Evolutionary conservation across 1,140 invertebrate species (phyloP).

Genomic region (Hylaeus volcanicus): DNA sequence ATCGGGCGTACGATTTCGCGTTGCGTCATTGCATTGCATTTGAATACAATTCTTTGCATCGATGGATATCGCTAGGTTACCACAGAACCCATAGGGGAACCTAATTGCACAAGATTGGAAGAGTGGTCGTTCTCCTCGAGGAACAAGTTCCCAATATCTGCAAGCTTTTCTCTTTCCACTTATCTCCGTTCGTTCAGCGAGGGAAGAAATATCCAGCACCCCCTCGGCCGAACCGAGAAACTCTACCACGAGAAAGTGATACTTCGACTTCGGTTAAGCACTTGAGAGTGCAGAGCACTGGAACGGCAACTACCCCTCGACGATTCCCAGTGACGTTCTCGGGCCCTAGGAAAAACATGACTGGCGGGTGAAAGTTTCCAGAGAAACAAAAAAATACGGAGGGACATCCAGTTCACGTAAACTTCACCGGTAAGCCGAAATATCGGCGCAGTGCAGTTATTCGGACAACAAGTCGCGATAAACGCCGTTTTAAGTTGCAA

Average conservation of each 20-base stretch:
- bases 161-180: neutral
- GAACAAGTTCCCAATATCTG: neutral
- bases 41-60: no score
- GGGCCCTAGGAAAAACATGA: neutral
- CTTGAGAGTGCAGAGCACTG: conserved; percentile 5
- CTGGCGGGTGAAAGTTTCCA: conserved; percentile 21
- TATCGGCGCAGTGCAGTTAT: neutral
- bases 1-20: no score
- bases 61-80: no score
- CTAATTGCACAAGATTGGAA: conserved; percentile 9
- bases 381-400: neutral
- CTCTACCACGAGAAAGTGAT: neutral
- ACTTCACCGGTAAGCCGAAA: neutral
- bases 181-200: neutral
- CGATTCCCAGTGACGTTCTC: conserved; percentile 20
- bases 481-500: neutral
- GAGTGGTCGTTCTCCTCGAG: neutral
- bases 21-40: no score
- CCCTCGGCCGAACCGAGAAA: neutral
- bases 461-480: conserved; percentile 24
- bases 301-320: neutral
- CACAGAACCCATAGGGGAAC: neutral
- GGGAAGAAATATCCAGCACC: neutral
- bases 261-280: conserved; percentile 9
- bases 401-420: neutral